phyloP scores from a whole-genome alignment of 2,113 vertebrate species.

The Rhizomys pruinosus region DNA sequence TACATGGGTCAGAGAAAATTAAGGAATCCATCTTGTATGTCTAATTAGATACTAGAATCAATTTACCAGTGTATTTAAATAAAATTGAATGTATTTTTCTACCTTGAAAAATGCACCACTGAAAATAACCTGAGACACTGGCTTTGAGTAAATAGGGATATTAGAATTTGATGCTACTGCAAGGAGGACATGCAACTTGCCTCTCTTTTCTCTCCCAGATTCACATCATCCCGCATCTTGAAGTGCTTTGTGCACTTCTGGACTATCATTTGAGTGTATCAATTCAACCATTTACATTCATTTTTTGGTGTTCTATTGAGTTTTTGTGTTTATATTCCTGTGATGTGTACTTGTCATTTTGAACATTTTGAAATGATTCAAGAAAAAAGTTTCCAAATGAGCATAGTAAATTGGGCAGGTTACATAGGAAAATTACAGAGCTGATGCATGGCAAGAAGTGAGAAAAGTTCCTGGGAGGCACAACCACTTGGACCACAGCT shows the following conservation, averaged over 20 bases:
- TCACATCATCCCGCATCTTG: neutral
- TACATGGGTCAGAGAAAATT: neutral
- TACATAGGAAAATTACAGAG: neutral
- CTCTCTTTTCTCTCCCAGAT: neutral
- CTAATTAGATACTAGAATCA: slow-evolving; percentile 7
- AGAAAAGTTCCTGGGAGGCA: neutral
- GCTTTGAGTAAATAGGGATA: neutral
- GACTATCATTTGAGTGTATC: neutral
- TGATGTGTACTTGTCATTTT: neutral
- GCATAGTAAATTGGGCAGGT: neutral
- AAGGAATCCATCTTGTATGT: neutral
- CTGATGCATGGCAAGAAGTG: neutral
- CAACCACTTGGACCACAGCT: neutral
- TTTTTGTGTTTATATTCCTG: neutral
- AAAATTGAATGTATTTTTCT: neutral
- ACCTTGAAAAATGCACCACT: neutral
- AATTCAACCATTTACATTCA: neutral
- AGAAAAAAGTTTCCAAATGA: neutral
- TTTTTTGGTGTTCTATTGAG: neutral
- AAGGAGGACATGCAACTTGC: neutral
- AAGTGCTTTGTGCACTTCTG: neutral
- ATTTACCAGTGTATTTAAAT: neutral
- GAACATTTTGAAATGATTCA: neutral
- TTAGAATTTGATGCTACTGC: neutral
- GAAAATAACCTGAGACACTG: neutral